A percentile compares a stretch with the other conserved stretches of the same genome.
These are phyloP conservation scores for Scylla paramamosain DNA, from an alignment of 1,140 invertebrate species.

Conservation along the genomic window DNA sequence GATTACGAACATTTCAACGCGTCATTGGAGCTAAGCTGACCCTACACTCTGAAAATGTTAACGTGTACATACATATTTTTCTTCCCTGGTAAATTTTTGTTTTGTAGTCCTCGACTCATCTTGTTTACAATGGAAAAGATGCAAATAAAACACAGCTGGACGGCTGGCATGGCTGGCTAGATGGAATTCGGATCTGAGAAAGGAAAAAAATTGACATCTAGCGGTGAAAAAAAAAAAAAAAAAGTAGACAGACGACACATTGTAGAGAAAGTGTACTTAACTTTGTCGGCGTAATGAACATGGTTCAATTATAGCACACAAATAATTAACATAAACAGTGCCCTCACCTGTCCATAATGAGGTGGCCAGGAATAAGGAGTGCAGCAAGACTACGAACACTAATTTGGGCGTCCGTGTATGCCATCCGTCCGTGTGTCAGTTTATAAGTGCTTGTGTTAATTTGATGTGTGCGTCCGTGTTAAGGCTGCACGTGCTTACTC, in stretches of 20 bases:
- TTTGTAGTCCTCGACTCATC: too few species aligned
- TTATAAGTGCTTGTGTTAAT: neutral
- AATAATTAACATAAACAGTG: neutral
- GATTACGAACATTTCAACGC: neutral
- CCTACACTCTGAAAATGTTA: too few species aligned
- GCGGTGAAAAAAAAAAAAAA: too few species aligned
- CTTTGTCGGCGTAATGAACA: neutral
- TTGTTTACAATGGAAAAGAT: too few species aligned
- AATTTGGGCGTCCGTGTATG: neutral
- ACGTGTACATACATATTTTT: too few species aligned
- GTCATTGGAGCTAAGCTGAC: too few species aligned
- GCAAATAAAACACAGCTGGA: too few species aligned
- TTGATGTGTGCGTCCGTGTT: neutral
- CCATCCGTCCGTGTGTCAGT: neutral
- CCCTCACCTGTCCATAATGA: neutral
- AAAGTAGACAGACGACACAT: neutral
- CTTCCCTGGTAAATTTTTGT: too few species aligned
- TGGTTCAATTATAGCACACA: neutral
- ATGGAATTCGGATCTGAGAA: neutral
- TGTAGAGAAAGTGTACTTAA: neutral
- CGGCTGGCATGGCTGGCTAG: neutral
- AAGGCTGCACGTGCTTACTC: neutral
- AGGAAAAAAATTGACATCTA: neutral
- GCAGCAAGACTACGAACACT: neutral
- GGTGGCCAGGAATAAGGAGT: neutral